Evolutionary conservation across 2,888 invertebrate genomes (phyloP).

Genomic region (Proisotoma minuta): DNA sequence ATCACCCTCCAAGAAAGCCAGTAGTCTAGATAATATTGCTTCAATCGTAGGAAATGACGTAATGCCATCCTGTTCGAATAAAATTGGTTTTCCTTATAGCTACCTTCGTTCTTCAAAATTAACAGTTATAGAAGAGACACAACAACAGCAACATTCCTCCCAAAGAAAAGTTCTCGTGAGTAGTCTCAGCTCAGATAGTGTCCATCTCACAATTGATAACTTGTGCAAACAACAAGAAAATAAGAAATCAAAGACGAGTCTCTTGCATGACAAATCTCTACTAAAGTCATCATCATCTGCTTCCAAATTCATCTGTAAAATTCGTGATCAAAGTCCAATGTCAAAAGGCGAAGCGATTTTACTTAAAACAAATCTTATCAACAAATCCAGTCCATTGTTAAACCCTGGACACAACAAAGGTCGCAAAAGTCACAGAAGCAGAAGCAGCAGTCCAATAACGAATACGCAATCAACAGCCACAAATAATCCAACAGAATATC

Average conservation of each 20-base stretch:
- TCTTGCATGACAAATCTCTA: conserved; percentile 6
- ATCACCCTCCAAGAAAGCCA: conserved; percentile 57
- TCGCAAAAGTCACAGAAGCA: conserved; percentile 24
- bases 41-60: conserved; percentile 36
- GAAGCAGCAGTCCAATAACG: conserved; percentile 40
- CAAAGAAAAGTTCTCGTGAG: conserved; percentile 33
- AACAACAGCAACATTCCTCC: conserved; percentile 50
- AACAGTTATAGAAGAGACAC: conserved; percentile 70
- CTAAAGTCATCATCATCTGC: neutral
- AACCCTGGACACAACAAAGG: neutral
- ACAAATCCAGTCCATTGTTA: neutral
- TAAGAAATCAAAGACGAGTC: conserved; percentile 1
- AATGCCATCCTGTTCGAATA: conserved; percentile 44
- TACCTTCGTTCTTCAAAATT: conserved; percentile 68
- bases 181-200: conserved; percentile 41
- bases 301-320: neutral
- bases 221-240: neutral
- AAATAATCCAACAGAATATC: conserved; percentile 1
- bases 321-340: conserved; percentile 9
- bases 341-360: neutral
- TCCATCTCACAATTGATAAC: conserved; percentile 34
- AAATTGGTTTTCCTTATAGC: conserved; percentile 67
- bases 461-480: neutral
- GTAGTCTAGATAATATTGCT: conserved; percentile 69
- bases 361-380: conserved; percentile 5